Evolutionary conservation across 2,888 invertebrate species (phyloP).

Genomic region (Euplexia lucipara): DNA sequence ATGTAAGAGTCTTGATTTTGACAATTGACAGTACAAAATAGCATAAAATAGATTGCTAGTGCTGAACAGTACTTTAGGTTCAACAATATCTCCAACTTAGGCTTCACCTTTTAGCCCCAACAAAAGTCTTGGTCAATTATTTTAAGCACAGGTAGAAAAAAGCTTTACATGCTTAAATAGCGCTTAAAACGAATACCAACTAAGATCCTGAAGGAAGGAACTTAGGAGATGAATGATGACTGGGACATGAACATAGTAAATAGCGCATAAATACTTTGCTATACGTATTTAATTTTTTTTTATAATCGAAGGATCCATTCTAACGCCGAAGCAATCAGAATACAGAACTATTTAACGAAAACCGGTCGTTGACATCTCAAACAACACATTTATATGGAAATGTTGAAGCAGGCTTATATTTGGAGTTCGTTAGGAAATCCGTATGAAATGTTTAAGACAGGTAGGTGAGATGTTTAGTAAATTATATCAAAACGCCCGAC

Average conservation of each 20-base stretch:
- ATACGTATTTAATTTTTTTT: conserved; percentile 6
- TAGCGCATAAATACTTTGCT: background rate
- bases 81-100: too few relatives aligned
- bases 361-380: conserved; percentile 75
- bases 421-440: conserved; percentile 38
- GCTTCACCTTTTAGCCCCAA: too few relatives aligned
- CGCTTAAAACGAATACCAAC: background rate
- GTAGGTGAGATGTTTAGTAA: background rate
- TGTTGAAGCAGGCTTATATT: conserved; percentile 59
- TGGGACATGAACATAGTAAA: background rate
- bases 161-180: too few relatives aligned
- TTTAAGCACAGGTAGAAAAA: too few relatives aligned
- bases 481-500: background rate
- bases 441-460: conserved; percentile 14
- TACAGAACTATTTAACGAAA: conserved; percentile 74
- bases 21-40: too few relatives aligned
- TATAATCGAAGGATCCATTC: conserved; percentile 14
- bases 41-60: too few relatives aligned
- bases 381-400: conserved; percentile 80
- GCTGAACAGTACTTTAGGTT: too few relatives aligned
- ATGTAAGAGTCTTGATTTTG: too few relatives aligned
- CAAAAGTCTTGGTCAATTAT: too few relatives aligned
- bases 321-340: conserved; percentile 51
- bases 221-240: background rate
- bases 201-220: background rate